phyloP scores from a whole-genome alignment of 2,888 invertebrate genomes.

The Melipona bicolor region DNA sequence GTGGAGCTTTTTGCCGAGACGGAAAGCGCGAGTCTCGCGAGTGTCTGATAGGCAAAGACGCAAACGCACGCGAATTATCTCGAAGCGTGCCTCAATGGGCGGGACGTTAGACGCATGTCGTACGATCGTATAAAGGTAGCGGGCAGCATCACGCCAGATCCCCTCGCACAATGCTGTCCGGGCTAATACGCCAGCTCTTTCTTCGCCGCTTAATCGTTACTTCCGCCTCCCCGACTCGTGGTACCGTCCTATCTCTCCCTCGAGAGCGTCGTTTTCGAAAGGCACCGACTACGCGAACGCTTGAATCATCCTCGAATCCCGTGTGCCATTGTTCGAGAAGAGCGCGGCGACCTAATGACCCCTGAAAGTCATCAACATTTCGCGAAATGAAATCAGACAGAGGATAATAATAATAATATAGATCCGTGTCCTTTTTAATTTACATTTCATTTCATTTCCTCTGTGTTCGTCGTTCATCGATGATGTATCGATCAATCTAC shows the following conservation, averaged over 20 bases:
- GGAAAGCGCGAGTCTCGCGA: conserved; percentile 6
- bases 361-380: neutral
- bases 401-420: neutral
- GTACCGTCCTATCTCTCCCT: conserved; percentile 38
- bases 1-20: conserved; percentile 5
- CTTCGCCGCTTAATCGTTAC: conserved; percentile 82
- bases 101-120: conserved; percentile 85
- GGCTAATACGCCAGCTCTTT: conserved; percentile 82
- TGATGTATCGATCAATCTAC: neutral
- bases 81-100: conserved; percentile 81
- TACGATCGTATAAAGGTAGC: conserved; percentile 90
- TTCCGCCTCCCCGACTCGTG: conserved; percentile 76
- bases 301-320: neutral
- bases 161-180: conserved; percentile 77
- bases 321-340: neutral
- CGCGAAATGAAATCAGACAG: neutral
- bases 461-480: neutral
- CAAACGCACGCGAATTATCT: conserved; percentile 78
- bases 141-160: conserved; percentile 83
- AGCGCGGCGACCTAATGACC: neutral
- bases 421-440: neutral
- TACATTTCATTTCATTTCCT: neutral
- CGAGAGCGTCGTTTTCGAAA: conserved; percentile 16
- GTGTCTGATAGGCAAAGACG: neutral
- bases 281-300: neutral